Base-by-base conservation (phyloP, 1,140 invertebrate species). In the Pachyrhynchus sulphureomaculatus region DNA sequence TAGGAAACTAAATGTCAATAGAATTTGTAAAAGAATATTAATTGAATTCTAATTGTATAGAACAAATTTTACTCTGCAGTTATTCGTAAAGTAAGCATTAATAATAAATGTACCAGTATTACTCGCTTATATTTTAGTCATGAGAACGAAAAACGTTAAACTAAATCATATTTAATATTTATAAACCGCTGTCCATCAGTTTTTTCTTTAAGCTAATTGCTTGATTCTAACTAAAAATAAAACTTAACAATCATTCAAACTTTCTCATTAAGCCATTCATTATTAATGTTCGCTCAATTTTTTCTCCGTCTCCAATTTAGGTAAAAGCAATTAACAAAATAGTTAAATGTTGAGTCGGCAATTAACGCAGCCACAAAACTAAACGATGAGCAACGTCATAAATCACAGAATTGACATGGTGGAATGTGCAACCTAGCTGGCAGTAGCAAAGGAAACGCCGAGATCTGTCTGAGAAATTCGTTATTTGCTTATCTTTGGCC, bases 361-460 rank as follows among this genome's bases (percentile, higher is more conserved):
- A 58, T 58, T 58, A 60, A 21, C 20, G 34, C 10, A 39, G 59
- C 44, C 59, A 48, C 59, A 48, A 62, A 62, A 48, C 32, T 53
- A 53, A 62, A 45, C 21, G 51, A 45, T 54, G 37, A 29, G 13
- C 51, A 42, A 39, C 34, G 59, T 62, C 49, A 55, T 62, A 62
- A 62, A 62, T 62, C 59, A 62, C 59, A 5, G 23, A 48, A 62
- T 62, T 62, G 59, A 62, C 59, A 23, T 34, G 45, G 21, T 39
- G 49, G 59, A 48, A 62, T 51, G 57, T 34, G 12, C 44, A 15
- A 18, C 20, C 33, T 32, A 48, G 17, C 21, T 23, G 48, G 29
- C 48, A 9, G 48, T 17, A 21, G 36, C 20, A 24, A 15, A 29
- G 13, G 48, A 29, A 29, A 29, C 26, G 26, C 26, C 12, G 26